A percentile compares a stretch with the other conserved stretches of the same genome.
These are phyloP conservation scores for Platysteira castanea DNA, from an alignment of 2,113 vertebrate species.

Conservation along the genomic window DNA sequence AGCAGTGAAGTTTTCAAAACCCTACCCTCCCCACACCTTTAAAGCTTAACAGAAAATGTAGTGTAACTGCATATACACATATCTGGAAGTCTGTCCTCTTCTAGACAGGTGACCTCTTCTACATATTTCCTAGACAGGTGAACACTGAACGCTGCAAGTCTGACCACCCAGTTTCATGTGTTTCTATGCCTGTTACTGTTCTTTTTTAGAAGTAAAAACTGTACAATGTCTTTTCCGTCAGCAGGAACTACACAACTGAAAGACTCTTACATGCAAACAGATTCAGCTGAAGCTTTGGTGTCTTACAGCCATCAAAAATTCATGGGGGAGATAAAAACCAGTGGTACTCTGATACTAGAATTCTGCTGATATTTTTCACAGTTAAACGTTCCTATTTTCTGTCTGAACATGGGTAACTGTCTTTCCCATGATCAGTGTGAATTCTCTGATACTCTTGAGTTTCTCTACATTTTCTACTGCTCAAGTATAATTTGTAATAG, in stretches of 20 bases:
- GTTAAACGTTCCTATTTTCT: not conserved
- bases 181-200: not conserved
- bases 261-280: not conserved
- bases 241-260: not conserved
- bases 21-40: not conserved
- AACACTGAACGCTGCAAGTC: not conserved
- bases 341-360: not conserved
- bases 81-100: not conserved
- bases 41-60: not conserved
- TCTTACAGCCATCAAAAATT: not conserved
- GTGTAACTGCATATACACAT: not conserved
- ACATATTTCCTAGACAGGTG: not conserved
- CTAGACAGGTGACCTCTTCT: not conserved
- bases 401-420: not conserved
- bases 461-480: not conserved
- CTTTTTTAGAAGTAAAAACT: not conserved
- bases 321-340: accelerated
- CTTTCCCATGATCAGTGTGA: not conserved
- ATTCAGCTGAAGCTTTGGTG: not conserved
- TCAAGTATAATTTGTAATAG: not conserved
- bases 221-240: not conserved
- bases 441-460: not conserved
- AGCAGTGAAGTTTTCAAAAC: not conserved
- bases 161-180: not conserved
- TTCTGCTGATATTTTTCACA: not conserved